Percentiles rank a stretch among this genome's conserved stretches.
These are phyloP conservation scores for Drosophila paracracens DNA, from an alignment of 2,888 invertebrate genomes.

Conservation along the genomic window DNA sequence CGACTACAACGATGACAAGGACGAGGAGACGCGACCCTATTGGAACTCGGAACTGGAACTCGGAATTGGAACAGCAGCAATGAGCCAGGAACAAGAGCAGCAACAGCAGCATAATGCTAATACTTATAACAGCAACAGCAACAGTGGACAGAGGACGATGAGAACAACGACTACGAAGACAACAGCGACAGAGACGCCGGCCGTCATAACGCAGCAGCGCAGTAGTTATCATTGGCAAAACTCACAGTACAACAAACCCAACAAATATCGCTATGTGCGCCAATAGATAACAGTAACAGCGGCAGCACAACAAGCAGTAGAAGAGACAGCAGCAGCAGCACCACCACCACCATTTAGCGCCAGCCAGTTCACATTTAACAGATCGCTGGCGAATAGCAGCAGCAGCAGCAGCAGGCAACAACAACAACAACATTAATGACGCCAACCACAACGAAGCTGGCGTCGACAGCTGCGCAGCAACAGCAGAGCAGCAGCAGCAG, in stretches of 20 bases:
- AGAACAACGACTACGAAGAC: constrained; percentile 12
- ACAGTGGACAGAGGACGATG: constrained; percentile 19
- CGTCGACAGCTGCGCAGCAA: constrained; percentile 11
- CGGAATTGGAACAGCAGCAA: constrained; percentile 4
- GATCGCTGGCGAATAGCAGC: background rate
- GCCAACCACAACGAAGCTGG: constrained; percentile 8
- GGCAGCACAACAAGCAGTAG: background rate
- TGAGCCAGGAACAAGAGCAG: constrained; percentile 11
- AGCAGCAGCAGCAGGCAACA: constrained; percentile 7
- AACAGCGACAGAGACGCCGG: background rate
- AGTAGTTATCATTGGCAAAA: constrained; percentile 8
- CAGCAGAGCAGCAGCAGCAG: background rate
- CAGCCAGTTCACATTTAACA: constrained; percentile 22
- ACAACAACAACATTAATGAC: constrained; percentile 6
- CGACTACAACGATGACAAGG: constrained; percentile 5
- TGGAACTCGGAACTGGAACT: constrained; percentile 28
- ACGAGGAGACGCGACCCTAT: constrained; percentile 29
- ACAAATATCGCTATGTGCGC: constrained; percentile 61
- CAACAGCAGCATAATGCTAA: background rate
- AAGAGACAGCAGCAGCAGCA: background rate
- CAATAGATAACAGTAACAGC: background rate
- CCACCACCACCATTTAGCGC: constrained; percentile 11
- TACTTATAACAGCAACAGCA: background rate
- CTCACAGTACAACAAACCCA: constrained; percentile 24
- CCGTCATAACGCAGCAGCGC: constrained; percentile 13